Evolutionary conservation across 2,797 vertebrate genomes (phyloP), one percentile per base, ranked within the genome.

Genomic region (Carcharodon carcharias): DNA sequence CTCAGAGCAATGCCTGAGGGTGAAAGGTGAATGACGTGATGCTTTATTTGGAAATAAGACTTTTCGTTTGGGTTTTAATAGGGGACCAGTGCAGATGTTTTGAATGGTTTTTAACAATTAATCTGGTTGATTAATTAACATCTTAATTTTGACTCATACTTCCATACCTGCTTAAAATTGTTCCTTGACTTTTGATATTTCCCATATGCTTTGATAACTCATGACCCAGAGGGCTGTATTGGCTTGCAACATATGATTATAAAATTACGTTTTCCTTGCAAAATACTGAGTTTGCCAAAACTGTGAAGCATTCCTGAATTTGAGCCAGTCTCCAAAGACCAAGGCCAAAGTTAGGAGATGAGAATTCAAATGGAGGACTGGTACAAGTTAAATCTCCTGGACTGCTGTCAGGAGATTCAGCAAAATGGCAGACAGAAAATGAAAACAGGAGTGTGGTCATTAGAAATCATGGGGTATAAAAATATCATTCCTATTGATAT

Each of bases 71-170:
- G 45, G 31, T 31, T 69, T 69, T 69, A 9, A 93, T 26, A 77
- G 16, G 69, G 14, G 31, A 56, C 16, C 40, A 58, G 50, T 95
- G 54, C 94, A 73, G 69, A 95, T 73, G 94, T 56, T 95, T 95
- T 54, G 40, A 71, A 95, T 71, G 28, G 54, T 71, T 95, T 71
- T 35, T 54, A 95, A 18, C n/a, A 28, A 31, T 50, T 73, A 54
- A 73, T 95, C 31, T 95, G 91, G 69, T 77, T 7, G 67, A 95
- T 73, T 73, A 95, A 95, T 95, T 71, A 67, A 65, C 61, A 93
- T 45, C 18, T 40, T 40, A 95, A 95, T 95, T 26, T 35, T 77
- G 31, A 73, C 45, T 73, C 45, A 61, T n/a, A 54, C 12, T 73
- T 73, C 69, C 67, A 56, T 69, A 73, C 94, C 69, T 95, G 94